Evolutionary conservation across 2,888 invertebrate species (phyloP), one percentile per base, ranked within the genome.

Genomic region (Deroplatys truncata): DNA sequence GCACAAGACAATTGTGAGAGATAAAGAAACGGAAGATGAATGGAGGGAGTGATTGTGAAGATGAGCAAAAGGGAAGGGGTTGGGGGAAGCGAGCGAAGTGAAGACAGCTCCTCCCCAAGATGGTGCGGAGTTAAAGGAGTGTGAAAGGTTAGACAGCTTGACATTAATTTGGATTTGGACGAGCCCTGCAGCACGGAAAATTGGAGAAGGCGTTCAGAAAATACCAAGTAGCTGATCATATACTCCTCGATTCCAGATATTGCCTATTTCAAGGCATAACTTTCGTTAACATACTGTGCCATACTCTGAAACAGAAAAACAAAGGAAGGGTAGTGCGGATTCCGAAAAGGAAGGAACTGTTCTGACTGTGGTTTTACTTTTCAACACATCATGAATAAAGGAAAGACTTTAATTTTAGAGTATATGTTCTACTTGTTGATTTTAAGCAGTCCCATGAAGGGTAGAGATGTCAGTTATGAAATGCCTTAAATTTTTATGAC

Each of bases 91-190:
- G 20, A 25, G 25, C 20, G 20, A 25, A 72, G 56, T 72, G 56
- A 72, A 72, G 56, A 72, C 56, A 72, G 56, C 25, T 72, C 56
- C 56, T 20, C 56, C 56, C 56, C 56, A 72, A 72, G 56, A 72
- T 72, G 56, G 56, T 72, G 25, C 20, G 20, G 56, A 72, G 56
- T 72, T 72, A 72, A 72, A 72, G 56, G 56, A 72, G 56, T 25
- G 83, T 83, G 25, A 87, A 83, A 31, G 87, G 87, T 83, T 87
- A 87, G 87, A 87, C 87, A 87, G 87, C 43, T 87, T 87, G 87
- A 87, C 87, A 83, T 31, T 87, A 87, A 87, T 87, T 87, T 87
- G 87, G 87, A 87, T 31, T 82, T 87, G 43, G 82, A 83, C 87
- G 82, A 87, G 87, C 20, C 82, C 82, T 35, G 43, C 83, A 35